Conservation (phyloP, 2,888 invertebrate species). For the Chrysolina oricalcia region DNA sequence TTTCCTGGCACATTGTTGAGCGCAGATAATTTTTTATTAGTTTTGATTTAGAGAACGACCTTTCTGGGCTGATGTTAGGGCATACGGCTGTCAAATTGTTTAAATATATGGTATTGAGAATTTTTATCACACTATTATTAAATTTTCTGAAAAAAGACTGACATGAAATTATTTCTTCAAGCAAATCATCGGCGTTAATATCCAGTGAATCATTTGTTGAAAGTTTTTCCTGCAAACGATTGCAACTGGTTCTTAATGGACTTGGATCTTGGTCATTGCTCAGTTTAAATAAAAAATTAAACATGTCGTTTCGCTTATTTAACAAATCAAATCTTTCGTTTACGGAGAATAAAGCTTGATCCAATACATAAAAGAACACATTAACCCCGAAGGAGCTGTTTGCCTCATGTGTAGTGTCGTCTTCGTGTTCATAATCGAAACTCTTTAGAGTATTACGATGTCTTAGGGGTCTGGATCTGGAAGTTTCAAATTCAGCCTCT, state of each 20-base stretch:
- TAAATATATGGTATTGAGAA: conserved; percentile 43
- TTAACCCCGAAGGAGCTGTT: conserved; percentile 51
- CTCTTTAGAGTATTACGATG: conserved; percentile 40
- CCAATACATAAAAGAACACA: conserved; percentile 52
- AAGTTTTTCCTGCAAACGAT: conserved; percentile 46
- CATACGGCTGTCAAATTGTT: conserved; percentile 40
- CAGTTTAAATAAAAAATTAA: conserved; percentile 51
- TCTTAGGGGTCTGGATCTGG: conserved; percentile 46
- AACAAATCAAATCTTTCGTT: conserved; percentile 54
- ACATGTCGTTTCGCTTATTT: conserved; percentile 45
- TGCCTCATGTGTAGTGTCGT: conserved; percentile 21
- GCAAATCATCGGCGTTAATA: too few relatives aligned
- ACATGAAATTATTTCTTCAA: too few relatives aligned
- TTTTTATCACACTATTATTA: conserved; percentile 46
- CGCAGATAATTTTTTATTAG: conserved; percentile 38
- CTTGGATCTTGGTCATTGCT: conserved; percentile 51
- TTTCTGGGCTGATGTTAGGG: conserved; percentile 39
- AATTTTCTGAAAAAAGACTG: too few relatives aligned
- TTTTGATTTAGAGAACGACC: conserved; percentile 46
- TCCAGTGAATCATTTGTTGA: too few relatives aligned
- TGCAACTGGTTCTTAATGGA: conserved; percentile 47
- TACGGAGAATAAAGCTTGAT: conserved; percentile 53
- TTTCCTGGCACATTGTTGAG: conserved; percentile 21
- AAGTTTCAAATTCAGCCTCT: too few relatives aligned
- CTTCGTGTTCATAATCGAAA: conserved; percentile 53